Evolutionary conservation across 2,888 invertebrate genomes (phyloP), one percentile per base, ranked within the genome.

Genomic region (Oscheius myriophilus): DNA sequence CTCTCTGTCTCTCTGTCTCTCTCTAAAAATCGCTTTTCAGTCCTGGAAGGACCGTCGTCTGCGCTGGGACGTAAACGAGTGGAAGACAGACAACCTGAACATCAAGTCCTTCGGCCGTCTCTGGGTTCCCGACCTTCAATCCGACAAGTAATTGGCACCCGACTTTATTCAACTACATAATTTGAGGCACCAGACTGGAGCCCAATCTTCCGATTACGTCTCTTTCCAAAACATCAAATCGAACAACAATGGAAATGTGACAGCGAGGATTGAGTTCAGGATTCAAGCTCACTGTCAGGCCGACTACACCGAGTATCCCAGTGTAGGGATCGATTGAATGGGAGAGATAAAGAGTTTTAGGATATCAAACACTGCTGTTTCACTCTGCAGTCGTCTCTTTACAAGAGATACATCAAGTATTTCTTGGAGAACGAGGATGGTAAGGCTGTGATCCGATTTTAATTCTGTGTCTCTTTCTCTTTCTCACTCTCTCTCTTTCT

Each of bases 61-160:
- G 9, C 76, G 75, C 4, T 84, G 84, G 84, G 76, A 82, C 67
- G 72, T 74, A 9, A 66, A 69, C 23, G 80, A 81, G 14, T 82
- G 82, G 81, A 82, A 83, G 68, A 78, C 79, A 3, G 82, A 84
- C 26, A 64, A 46, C 7, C 61, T 84, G 11, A 72, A 69, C 21
- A 74, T 84, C 62, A 79, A 80, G 61, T 78, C 79, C 4, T 73
- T 73, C 57, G 80, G 82, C 25, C 63, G 81, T 39, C 64, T 84
- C 0, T 84, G 84, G 84, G 75, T 80, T 7, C 84, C 84, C 3
- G 82, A 84, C 67, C 76, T 84, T 45, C 76, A 81, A 66, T 78
- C 79, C 18, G 83, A 80, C 55, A 80, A 77, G 82, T 76, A 11
- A 45, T 70, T 65, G 9, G 4, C 2, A 21, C 2, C n/a, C 2